Base-by-base conservation (phyloP, 53 echinoderm and acorn worm species). In the Crossaster papposus region DNA sequence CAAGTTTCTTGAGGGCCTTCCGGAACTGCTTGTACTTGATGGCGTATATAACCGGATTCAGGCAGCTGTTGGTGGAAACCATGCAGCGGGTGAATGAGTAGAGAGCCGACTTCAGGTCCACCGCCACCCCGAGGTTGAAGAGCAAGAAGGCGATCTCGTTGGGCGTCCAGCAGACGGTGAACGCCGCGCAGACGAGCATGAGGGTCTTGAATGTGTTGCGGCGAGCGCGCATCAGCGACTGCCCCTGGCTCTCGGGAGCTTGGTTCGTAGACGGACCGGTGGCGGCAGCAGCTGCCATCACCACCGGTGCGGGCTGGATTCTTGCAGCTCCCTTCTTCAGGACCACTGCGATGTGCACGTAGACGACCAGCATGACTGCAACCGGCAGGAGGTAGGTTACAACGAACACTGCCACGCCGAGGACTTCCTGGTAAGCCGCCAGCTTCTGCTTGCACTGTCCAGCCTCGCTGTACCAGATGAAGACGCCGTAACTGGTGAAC, bases 31-130 rank as follows among this genome's bases (percentile, higher is more conserved):
- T 83, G 83, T 70, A 83, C 51, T 83, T 83, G 26, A 83, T 54
- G 51, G 83, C 83, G 51, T 83, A 83, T 24, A 83, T 83, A 71
- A 71, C 70, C 13, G 83, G 83, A 71, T 83, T 83, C 32, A 83
- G 14, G 13, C 71, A 83, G 51, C 83, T 51, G 10, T 83, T 83
- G 26, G 51, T n/a, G 17, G 83, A 23, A 14, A 53, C 72, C 83
- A 83, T 83, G 4, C 14, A 71, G 14, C 71, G 23, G 4, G 83
- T 51, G 14, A 83, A 14, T 4, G 14, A 51, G 71, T 44, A 83
- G 30, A 70, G 14, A 14, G 72, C 14, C 1, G 83, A 83, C 0
- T 13, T 44, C 1, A 83, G 65, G 32, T 83, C 53, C 15, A 83
- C 68, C 0, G 24, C 51, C 14, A 51, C 50, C 4, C 83, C 31